A percentile compares a stretch with the other conserved stretches of the same genome.
Evolutionary conservation across 2,888 invertebrate genomes (phyloP).

Genomic region (Limnephilus rhombicus): DNA sequence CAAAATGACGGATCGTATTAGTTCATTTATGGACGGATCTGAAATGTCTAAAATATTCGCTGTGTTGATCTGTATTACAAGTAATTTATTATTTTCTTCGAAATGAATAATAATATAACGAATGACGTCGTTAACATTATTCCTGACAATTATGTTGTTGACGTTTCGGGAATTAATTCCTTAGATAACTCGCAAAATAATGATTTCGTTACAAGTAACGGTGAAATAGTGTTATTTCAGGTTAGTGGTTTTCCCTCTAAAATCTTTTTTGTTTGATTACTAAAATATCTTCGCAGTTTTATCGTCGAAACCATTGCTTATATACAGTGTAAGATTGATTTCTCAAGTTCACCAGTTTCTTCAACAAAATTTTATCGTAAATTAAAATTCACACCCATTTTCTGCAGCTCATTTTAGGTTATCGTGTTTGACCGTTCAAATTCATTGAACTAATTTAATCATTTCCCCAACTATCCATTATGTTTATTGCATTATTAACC

Average conservation of each 20-base stretch:
- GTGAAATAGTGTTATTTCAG: conserved; percentile 55
- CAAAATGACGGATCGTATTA: conserved; percentile 30
- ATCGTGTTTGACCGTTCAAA: not conserved
- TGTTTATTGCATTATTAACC: not conserved
- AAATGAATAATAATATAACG: conserved; percentile 22
- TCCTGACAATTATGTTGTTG: conserved; percentile 26
- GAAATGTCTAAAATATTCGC: not conserved
- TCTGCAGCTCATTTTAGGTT: not conserved
- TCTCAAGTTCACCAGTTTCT: not conserved
- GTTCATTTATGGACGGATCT: too few relatives aligned
- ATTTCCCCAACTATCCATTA: not conserved
- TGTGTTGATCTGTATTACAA: not conserved
- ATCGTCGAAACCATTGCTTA: not conserved
- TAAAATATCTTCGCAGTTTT: not conserved
- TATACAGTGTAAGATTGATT: not conserved
- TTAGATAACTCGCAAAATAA: conserved; percentile 27
- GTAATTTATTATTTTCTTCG: not conserved
- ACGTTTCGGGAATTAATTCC: conserved; percentile 38
- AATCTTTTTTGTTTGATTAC: conserved; percentile 23
- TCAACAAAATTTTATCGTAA: not conserved
- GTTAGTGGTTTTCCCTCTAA: conserved; percentile 53
- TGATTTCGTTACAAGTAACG: conserved; percentile 46
- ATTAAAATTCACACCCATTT: not conserved
- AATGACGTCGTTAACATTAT: conserved; percentile 27
- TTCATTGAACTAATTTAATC: not conserved